Base-by-base conservation (phyloP, 2,797 vertebrate genomes). In the Chanos chanos region DNA sequence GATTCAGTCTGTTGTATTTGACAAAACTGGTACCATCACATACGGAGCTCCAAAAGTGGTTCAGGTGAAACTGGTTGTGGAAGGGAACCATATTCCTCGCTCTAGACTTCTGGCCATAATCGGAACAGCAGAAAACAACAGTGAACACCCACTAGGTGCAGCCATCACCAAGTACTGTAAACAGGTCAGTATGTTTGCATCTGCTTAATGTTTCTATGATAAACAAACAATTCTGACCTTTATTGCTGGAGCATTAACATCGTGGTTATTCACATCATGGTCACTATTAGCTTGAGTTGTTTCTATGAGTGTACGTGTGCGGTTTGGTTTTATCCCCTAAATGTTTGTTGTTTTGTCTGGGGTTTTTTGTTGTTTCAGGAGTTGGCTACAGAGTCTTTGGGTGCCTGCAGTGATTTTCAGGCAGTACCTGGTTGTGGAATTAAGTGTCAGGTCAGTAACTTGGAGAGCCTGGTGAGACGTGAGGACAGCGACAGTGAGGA, bases 11-110 rank as follows among this genome's bases (percentile, higher is more conserved):
- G 92, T 99, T 22, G 93, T 99, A 7, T 99, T 99, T 79, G 96
- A 99, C 80, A 99, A 99, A 81, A 99, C 97, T 0, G 97, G 97
- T n/a, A 99, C 97, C 30, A 93, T 99, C 72, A 99, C 96, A 1
- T 93, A 95, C 0, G 97, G 97, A 3, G 90, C 92, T 6, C 97
- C 97, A 0, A 87, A 90, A 56, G 96, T 99, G 54, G 85, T 89
- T 70, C 92, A 96, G 78, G 79, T 97, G 48, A 97, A 95, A 77
- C 85, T 95, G 7, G 76, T 94, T 3, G 87, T 85, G 43, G 95
- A 97, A 74, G 89, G 92, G 1, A 95, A 92, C 76, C 87, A 79
- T 49, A 90, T 99, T 64, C 89, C 97, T 3, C 90, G 64, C 1
- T 89, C 76, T 4, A 94, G 91, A 47, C 85, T 99, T 68, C 82